phyloP scores from a whole-genome alignment of 1,140 invertebrate species.

The Galendromus occidentalis region DNA sequence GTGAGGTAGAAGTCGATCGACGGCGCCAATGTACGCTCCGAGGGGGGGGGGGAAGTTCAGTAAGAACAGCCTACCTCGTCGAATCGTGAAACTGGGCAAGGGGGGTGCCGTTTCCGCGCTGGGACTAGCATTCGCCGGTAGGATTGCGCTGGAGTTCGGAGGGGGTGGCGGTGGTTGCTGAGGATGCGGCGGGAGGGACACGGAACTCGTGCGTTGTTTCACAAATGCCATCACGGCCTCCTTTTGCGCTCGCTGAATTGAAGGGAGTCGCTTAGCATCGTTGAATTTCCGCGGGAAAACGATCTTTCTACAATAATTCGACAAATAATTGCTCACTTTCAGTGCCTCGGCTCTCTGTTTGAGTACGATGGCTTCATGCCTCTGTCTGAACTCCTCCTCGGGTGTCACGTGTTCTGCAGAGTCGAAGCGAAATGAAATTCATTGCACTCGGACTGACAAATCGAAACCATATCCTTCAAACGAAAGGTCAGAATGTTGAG shows the following conservation, averaged over 20 bases:
- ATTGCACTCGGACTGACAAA: too few species aligned
- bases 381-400: conserved; percentile 24
- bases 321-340: background rate
- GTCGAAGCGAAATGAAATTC: too few species aligned
- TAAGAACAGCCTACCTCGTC: background rate
- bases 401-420: conserved; percentile 1
- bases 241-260: background rate
- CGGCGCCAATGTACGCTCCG: too few species aligned
- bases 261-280: background rate
- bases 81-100: background rate
- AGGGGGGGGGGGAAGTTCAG: too few species aligned
- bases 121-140: background rate
- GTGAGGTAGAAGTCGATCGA: too few species aligned
- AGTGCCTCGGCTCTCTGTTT: conserved; percentile 18
- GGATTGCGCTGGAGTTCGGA: background rate
- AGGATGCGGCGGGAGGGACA: background rate
- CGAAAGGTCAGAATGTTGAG: too few species aligned
- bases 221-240: background rate
- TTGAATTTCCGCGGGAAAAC: background rate
- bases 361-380: conserved; percentile 20
- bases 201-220: background rate
- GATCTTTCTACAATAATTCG: background rate
- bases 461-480: too few species aligned
- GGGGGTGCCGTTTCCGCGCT: background rate
- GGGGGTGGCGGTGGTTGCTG: background rate